A percentile compares a stretch with the other conserved stretches of the same genome.
Conservation (phyloP, 2,888 invertebrate species). For the Stenichneumon culpator region DNA sequence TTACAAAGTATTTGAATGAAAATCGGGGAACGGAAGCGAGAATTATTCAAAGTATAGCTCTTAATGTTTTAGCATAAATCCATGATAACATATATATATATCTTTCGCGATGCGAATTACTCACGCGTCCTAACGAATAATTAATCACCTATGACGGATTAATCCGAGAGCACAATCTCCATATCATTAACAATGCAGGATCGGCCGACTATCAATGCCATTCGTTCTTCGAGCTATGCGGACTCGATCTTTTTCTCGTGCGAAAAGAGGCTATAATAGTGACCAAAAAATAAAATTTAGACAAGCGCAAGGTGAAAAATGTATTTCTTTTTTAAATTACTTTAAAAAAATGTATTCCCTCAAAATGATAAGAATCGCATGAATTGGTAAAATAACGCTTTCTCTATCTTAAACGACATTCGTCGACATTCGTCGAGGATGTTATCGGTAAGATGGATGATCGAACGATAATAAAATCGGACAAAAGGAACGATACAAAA, state of each 20-base stretch:
- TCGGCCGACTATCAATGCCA: background rate
- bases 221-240: slow-evolving; percentile 44
- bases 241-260: background rate
- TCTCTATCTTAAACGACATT: slow-evolving; percentile 79
- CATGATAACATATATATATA: no score
- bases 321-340: no score
- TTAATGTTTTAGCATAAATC: no score
- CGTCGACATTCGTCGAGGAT: slow-evolving; percentile 82
- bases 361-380: background rate
- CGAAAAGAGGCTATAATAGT: background rate
- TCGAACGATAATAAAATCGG: background rate
- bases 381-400: slow-evolving; percentile 66
- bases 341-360: no score
- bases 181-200: no score
- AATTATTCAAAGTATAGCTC: background rate
- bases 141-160: no score
- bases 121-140: no score
- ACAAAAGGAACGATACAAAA: no score
- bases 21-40: background rate
- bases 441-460: slow-evolving; percentile 80
- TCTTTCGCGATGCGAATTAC: no score
- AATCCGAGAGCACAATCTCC: no score
- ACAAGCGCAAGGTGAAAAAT: background rate
- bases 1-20: background rate
- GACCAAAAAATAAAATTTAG: background rate